Evolutionary conservation across 2,797 vertebrate species (phyloP), one percentile per base, ranked within the genome.

Genomic region (Thalassophryne amazonica): DNA sequence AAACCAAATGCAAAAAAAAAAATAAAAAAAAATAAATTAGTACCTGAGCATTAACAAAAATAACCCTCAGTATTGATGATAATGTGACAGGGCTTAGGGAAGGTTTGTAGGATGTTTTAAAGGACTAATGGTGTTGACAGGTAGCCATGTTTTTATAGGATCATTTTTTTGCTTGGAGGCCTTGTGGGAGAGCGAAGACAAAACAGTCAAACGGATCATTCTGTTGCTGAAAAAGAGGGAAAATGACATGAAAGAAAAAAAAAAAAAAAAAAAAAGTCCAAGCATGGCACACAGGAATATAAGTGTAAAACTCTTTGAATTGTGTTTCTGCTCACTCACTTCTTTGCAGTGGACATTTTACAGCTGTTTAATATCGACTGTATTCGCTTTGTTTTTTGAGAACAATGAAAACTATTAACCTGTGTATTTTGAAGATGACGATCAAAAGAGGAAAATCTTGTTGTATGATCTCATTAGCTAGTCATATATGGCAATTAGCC

Each of bases 91-190:
- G 53, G 56, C 58, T 19, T 63, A 61, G 49, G 12, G 53, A 64
- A 33, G 62, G 61, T 18, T 61, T 76, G 55, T 60, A 61, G 60
- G 57, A 69, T 45, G 63, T 78, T 78, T 78, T 73, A 73, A 84
- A 74, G 77, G 70, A 73, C 55, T 77, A 83, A 88, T 86, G 88
- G 86, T 89, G 88, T 89, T 90, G 75, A 80, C 35, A 67, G 27
- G 67, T 60, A 60, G 75, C 56, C 62, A 46, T 80, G n/a, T n/a
- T 73, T 83, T 75, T 62, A 66, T 51, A 76, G 46, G 60, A 51
- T 40, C 52, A 29, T 66, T 62, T 37, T 62, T 68, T 48, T 55
- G 48, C 72, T 75, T 67, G 21, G 23, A 19, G 40, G 46, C 57
- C 54, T 32, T 32, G 28, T 28, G 15, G 64, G 29, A 55, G 57